Conservation (phyloP, 1,140 invertebrate species). For the Physella acuta region DNA sequence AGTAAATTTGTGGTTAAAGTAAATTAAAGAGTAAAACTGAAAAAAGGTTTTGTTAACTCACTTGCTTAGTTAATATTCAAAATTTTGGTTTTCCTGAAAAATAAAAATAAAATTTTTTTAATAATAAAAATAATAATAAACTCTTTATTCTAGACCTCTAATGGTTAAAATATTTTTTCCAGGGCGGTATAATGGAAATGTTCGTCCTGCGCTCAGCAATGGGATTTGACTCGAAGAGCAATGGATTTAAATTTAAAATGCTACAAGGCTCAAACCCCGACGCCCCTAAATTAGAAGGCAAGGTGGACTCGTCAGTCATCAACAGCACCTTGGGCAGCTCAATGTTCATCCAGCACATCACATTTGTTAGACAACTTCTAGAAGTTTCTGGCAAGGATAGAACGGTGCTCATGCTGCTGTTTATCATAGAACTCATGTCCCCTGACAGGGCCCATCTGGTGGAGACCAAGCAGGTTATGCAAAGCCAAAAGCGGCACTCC, state of each 20-base stretch:
- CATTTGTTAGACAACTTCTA: constrained; percentile 45
- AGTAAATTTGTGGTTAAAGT: too few relatives aligned
- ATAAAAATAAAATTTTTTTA: too few relatives aligned
- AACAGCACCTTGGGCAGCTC: constrained; percentile 62
- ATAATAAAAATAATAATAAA: too few relatives aligned
- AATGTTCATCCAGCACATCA: constrained; percentile 48
- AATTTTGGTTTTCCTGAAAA: too few relatives aligned
- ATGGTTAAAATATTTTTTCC: background rate
- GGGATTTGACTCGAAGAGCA: constrained; percentile 81
- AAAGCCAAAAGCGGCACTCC: constrained; percentile 90
- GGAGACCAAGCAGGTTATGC: constrained; percentile 80
- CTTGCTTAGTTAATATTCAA: too few relatives aligned
- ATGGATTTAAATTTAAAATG: constrained; percentile 68
- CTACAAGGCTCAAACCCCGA: constrained; percentile 9
- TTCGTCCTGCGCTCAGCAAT: constrained; percentile 86
- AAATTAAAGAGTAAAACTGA: too few relatives aligned
- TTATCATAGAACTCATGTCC: constrained; percentile 85
- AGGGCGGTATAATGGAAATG: constrained; percentile 85
- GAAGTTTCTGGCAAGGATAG: constrained; percentile 71
- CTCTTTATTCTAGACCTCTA: too few relatives aligned
- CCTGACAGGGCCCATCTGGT: constrained; percentile 78
- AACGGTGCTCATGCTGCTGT: constrained; percentile 84
- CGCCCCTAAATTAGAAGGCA: constrained; percentile 21
- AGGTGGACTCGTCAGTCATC: constrained; percentile 79
- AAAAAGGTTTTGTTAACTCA: too few relatives aligned